A percentile compares a stretch with the other conserved stretches of the same genome.
Evolutionary conservation across 2,888 invertebrate species (phyloP).

Genomic region (Cephus sareptanus): DNA sequence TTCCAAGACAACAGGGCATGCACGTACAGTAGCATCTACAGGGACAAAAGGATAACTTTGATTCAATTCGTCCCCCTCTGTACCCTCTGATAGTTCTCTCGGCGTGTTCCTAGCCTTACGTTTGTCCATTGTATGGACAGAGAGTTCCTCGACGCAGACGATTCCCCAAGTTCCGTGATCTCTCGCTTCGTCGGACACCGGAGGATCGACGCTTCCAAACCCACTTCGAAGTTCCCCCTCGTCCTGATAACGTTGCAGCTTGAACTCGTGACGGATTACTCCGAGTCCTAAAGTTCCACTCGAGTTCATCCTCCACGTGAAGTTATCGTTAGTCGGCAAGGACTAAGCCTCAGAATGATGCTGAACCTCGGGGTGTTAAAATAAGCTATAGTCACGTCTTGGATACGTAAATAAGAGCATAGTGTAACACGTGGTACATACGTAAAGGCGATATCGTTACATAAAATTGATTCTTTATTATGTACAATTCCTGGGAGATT

Average conservation of each 20-base stretch:
- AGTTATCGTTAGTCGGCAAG: background rate
- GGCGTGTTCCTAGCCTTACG: background rate
- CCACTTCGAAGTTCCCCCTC: background rate
- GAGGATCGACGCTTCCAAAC: background rate
- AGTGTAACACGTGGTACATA: background rate
- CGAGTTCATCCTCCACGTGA: background rate
- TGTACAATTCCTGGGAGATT: background rate
- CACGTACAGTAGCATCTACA: background rate
- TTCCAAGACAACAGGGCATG: slow-evolving; percentile 4
- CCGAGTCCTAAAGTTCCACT: background rate
- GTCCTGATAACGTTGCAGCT: background rate
- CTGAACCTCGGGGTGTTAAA: background rate
- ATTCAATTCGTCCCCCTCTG: slow-evolving; percentile 7
- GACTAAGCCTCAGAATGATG: background rate
- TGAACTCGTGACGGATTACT: background rate
- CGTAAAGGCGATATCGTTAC: background rate
- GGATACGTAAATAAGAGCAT: background rate
- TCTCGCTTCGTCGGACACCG: background rate
- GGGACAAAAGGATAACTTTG: slow-evolving; percentile 10
- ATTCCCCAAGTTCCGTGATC: background rate
- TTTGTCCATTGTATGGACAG: background rate
- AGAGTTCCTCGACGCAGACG: background rate
- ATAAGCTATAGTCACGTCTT: background rate
- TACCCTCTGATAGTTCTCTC: background rate
- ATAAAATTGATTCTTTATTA: background rate